phyloP scores from a whole-genome alignment of 2,113 vertebrate species.

The Boleophthalmus pectinirostris region DNA sequence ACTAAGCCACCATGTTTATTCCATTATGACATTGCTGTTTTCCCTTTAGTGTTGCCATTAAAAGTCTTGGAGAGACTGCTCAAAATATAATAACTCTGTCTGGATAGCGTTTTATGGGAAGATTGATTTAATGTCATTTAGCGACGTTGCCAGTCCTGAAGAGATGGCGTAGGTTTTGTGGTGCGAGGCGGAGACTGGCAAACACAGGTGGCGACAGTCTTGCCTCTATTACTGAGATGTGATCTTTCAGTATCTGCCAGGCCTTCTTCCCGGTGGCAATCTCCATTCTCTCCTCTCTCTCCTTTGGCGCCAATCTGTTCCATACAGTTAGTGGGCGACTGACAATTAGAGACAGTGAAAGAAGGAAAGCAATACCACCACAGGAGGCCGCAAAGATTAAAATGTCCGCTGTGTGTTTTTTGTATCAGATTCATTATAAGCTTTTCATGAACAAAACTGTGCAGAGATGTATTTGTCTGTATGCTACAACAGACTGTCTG shows the following conservation, averaged over 20 bases:
- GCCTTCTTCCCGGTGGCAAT: conserved; percentile 33
- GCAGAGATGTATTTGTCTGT: conserved; percentile 3
- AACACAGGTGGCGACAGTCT: conserved; percentile 11
- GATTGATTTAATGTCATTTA: conserved; percentile 44
- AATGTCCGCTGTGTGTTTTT: conserved; percentile 18
- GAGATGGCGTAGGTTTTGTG: conserved; percentile 14
- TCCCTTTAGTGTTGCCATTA: background rate
- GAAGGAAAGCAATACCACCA: conserved; percentile 19
- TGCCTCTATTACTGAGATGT: conserved; percentile 23
- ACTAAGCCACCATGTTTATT: too few relatives aligned
- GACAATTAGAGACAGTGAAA: conserved; percentile 4
- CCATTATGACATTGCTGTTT: background rate
- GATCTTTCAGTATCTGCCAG: conserved; percentile 12
- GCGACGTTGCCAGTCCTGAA: conserved; percentile 32
- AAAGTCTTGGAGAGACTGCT: background rate
- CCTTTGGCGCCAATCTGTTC: conserved; percentile 34
- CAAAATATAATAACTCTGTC: background rate
- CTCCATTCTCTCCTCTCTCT: conserved; percentile 22
- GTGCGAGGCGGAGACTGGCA: conserved; percentile 1
- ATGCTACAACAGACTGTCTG: conserved; percentile 5
- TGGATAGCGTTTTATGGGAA: background rate
- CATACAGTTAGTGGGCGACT: conserved; percentile 36
- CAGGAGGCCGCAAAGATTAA: conserved; percentile 22
- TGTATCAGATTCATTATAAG: conserved; percentile 13
- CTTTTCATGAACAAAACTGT: conserved; percentile 24